Base-by-base conservation (phyloP, 2,888 invertebrate genomes). In the Parasteatoda lunata region DNA sequence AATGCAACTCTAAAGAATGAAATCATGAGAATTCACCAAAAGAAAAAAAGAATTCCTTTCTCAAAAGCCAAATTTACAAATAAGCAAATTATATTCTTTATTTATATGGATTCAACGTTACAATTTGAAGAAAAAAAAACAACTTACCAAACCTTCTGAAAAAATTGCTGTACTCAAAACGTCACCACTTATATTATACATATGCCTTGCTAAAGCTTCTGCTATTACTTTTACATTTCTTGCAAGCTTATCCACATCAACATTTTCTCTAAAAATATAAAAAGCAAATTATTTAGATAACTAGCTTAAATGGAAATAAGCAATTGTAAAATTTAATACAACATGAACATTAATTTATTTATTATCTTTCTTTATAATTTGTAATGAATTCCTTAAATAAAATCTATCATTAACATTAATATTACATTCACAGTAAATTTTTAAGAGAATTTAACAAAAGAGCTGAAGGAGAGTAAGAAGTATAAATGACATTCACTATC, bases 141-240 rank as follows among this genome's bases (percentile, higher is more conserved):
- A 48, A 81, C 94, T 93, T 93, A 97, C 97, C 94, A 96, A 92
- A 75, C 95, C 94, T 72, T 95, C 95, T 72, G 94, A 94, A 91
- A 96, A 96, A 11, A 97, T 93, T 76, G 94, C 93, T 30, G 90
- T 89, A 88, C 70, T 82, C 15, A 89, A 15, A n/a, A 88, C 69
- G 77, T 90, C 90, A 30, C 81, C 77, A 80, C 91, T 91, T 72
- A 93, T 90, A 87, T 92, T 92, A 90, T 92, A 93, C 94, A 95
- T 68, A 88, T 92, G 92, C 45, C 92, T 90, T 15, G 97, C 97
- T 80, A 98, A 93, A 0, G 97, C 95, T 91, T 97, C 96, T 0
- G 97, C 97, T 54, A 97, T 93, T 13, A 95, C 92, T 90, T 94
- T 94, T 0, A 96, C 95, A 92, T 97, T 96, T 77, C 93, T 92